A percentile compares a stretch with the other conserved stretches of the same genome.
Conservation (phyloP, 2,888 invertebrate genomes). For the Polymixis lichenea region DNA sequence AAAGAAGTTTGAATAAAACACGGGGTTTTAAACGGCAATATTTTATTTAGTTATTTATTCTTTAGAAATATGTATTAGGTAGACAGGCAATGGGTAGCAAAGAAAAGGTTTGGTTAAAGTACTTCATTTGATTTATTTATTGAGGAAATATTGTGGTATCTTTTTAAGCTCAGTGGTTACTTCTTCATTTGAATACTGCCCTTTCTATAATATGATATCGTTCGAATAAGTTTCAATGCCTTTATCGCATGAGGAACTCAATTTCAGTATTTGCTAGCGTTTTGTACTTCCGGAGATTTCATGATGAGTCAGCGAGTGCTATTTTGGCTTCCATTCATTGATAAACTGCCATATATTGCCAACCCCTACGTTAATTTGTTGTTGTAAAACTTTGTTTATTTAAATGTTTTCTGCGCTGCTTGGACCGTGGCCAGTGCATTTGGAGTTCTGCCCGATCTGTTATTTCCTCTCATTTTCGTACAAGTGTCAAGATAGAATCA, state of each 20-base stretch:
- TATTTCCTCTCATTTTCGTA: constrained; percentile 32
- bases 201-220: not conserved
- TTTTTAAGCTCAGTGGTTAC: not conserved
- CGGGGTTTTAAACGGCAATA: not conserved
- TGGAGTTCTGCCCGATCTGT: constrained; percentile 47
- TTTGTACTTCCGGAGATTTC: not conserved
- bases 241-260: not conserved
- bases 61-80: too few relatives aligned
- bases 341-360: constrained; percentile 27
- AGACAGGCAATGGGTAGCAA: not conserved
- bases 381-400: constrained; percentile 48
- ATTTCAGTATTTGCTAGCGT: not conserved
- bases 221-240: not conserved
- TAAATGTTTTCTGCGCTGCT: constrained; percentile 41
- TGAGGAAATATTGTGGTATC: not conserved
- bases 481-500: constrained; percentile 24
- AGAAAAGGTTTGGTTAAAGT: not conserved
- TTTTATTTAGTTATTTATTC: too few relatives aligned
- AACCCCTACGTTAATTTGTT: constrained; percentile 25
- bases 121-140: not conserved
- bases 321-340: constrained; percentile 27
- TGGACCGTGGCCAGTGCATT: constrained; percentile 48
- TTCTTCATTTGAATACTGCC: not conserved
- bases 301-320: not conserved
- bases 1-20: not conserved